Evolutionary conservation across 2,797 vertebrate species (phyloP), one percentile per base, ranked within the genome.

Genomic region (Myotis pilosus): DNA sequence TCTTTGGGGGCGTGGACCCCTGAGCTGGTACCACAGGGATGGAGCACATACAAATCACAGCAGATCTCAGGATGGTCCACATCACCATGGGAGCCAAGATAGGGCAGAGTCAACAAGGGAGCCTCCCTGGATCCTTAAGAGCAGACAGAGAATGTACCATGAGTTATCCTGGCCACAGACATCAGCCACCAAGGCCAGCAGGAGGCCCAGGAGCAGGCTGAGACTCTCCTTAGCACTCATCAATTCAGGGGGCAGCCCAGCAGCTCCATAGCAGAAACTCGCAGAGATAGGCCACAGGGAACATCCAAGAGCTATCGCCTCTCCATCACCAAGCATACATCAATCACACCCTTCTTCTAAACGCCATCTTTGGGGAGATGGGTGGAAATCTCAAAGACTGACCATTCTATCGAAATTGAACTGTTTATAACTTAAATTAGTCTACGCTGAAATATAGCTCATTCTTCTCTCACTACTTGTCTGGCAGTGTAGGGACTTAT

Each of bases 261-360:
- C 17, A 66, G 23, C 22, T 95, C 87, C 96, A 92, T 0, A 66
- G 96, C 75, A 95, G 75, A 96, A 91, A 15, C 83, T 92, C 53
- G 96, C 96, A 96, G 97, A 95, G 60, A 1, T 0, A 0, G 10
- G 41, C 96, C 91, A 78, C 79, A 28, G 5, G 17, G 16, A 3
- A 91, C 51, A 84, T 75, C 66, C 0, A 78, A 72, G 44, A 68
- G 3, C 75, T 55, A 41, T n/a, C 19, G 41, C 19, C 20, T 41
- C 7, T 69, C 51, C 51, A 97, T 97, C 97, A 97, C 96, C 89
- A 80, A 88, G 96, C 75, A 81, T 68, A 4, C 38, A 84, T 13
- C 5, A 86, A 96, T 91, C 91, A 44, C 74, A 88, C 60, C 90
- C 41, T 15, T 78, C 44, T 60, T 93, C 84, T 22, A 49, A 55